These are phyloP conservation scores for Mesocricetus auratus DNA, from an alignment of 2,113 vertebrate species.

Conservation along the genomic window DNA sequence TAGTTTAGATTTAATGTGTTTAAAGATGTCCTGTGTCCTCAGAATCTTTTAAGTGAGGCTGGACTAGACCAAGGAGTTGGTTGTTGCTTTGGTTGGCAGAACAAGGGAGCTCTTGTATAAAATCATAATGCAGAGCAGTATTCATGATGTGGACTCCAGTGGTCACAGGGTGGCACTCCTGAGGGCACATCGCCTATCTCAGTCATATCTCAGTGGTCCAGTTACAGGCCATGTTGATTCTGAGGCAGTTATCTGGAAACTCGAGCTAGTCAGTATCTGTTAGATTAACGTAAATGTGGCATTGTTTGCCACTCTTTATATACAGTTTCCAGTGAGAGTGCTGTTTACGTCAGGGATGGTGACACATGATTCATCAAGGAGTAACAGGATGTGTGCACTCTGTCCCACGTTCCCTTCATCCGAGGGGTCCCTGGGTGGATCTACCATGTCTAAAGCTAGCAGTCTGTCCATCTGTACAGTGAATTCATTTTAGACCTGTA, in stretches of 20 bases:
- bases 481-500: not conserved
- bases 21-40: not conserved
- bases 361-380: not conserved
- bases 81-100: not conserved
- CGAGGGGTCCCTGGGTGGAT: not conserved
- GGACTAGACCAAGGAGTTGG: not conserved
- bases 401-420: no score
- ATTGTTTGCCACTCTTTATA: not conserved
- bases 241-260: not conserved
- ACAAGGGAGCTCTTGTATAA: not conserved
- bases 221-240: not conserved
- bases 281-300: not conserved
- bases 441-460: not conserved
- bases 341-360: not conserved
- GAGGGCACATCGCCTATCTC: not conserved
- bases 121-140: not conserved
- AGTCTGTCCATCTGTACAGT: not conserved
- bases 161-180: accelerated
- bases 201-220: not conserved
- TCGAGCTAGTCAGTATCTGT: not conserved
- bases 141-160: not conserved
- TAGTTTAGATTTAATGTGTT: not conserved
- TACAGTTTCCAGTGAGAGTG: not conserved
- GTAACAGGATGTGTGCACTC: not conserved
- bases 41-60: not conserved